A percentile compares a stretch with the other conserved stretches of the same genome.
Conservation (phyloP, 2,888 invertebrate species). For the Heterodera filipjevi region DNA sequence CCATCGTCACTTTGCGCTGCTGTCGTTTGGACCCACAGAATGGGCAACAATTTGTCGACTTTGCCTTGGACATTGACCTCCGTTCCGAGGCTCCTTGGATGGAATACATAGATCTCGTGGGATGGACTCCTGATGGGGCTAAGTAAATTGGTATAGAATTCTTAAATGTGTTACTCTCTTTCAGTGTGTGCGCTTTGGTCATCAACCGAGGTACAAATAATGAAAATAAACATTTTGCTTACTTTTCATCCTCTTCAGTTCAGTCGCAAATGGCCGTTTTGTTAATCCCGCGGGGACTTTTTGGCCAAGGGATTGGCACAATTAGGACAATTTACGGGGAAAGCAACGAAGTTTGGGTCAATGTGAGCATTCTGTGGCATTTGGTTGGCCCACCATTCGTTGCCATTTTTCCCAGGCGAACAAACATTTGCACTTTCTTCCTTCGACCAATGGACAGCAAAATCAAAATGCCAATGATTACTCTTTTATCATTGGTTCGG, state of each 20-base stretch:
- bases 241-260: neutral
- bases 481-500: conserved; percentile 48
- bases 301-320: conserved; percentile 24
- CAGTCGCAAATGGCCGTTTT: conserved; percentile 48
- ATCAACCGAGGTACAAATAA: conserved; percentile 8
- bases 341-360: conserved; percentile 43
- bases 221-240: neutral
- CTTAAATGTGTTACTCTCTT: conserved; percentile 26
- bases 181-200: conserved; percentile 8
- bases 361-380: conserved; percentile 37
- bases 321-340: conserved; percentile 47
- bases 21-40: conserved; percentile 44
- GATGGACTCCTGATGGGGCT: conserved; percentile 89
- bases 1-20: conserved; percentile 47
- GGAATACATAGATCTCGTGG: conserved; percentile 91
- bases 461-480: neutral
- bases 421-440: conserved; percentile 37
- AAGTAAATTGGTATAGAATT: conserved; percentile 74
- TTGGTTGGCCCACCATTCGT: neutral
- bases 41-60: conserved; percentile 37
- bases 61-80: conserved; percentile 42
- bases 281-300: conserved; percentile 40
- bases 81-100: conserved; percentile 80
- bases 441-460: no score
- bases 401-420: conserved; percentile 37